Percentiles rank a stretch among this genome's conserved stretches.
These are phyloP conservation scores for Cephus spinipes DNA, from an alignment of 2,888 invertebrate species.

Conservation along the genomic window DNA sequence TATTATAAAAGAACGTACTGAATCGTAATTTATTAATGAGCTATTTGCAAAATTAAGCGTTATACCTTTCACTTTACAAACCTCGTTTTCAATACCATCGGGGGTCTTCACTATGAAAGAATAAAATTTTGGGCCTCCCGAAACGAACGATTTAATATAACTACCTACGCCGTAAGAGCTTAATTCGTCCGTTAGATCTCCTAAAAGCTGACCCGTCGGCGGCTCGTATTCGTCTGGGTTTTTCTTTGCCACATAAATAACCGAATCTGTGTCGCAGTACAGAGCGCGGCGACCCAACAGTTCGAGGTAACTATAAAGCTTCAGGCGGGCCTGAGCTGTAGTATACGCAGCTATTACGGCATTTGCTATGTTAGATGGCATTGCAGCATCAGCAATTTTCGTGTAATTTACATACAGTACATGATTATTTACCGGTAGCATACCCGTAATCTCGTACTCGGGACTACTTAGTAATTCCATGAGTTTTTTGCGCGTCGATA, in stretches of 20 bases:
- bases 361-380: constrained; percentile 32
- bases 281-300: constrained; percentile 43
- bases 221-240: constrained; percentile 29
- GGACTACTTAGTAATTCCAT: too few species aligned
- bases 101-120: constrained; percentile 10
- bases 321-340: constrained; percentile 49
- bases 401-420: too few species aligned
- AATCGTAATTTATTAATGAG: too few species aligned
- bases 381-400: too few species aligned
- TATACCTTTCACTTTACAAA: constrained; percentile 44
- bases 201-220: constrained; percentile 46
- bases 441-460: too few species aligned
- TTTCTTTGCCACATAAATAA: too few species aligned
- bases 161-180: constrained; percentile 35
- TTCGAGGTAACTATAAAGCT: constrained; percentile 51
- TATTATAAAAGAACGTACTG: constrained; percentile 2
- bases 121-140: constrained; percentile 57
- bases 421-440: too few species aligned
- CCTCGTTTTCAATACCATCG: constrained; percentile 14
- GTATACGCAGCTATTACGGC: constrained; percentile 54
- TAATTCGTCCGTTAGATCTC: constrained; percentile 57
- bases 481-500: too few species aligned
- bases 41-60: constrained; percentile 30
- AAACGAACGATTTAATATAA: constrained; percentile 52
- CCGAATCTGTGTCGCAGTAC: constrained; percentile 58